Percentiles rank a stretch among this genome's conserved stretches.
Conservation (phyloP, 2,888 invertebrate genomes). For the Acrobasis repandana region DNA sequence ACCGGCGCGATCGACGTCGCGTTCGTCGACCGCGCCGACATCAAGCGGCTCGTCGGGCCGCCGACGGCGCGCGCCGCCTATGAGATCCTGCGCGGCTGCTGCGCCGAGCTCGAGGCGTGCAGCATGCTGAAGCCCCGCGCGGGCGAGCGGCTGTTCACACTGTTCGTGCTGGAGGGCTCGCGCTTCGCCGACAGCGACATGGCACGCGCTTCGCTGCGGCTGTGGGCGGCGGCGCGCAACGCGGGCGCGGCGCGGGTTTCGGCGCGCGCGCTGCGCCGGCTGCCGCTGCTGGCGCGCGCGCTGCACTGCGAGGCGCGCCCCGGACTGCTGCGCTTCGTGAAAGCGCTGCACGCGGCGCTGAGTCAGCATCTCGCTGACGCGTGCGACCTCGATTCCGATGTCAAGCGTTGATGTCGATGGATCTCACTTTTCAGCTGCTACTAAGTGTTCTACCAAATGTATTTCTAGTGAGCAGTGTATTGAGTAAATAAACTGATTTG, state of each 20-base stretch:
- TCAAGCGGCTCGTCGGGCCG: constrained; percentile 93
- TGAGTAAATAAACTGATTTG: too few relatives aligned
- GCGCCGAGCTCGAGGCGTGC: constrained; percentile 87
- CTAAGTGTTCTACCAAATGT: too few relatives aligned
- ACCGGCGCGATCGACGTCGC: constrained; percentile 96
- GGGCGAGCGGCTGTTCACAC: constrained; percentile 53
- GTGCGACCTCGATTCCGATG: constrained; percentile 39
- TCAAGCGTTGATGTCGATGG: neutral
- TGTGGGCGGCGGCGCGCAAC: constrained; percentile 52
- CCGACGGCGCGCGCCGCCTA: constrained; percentile 91
- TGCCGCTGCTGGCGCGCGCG: constrained; percentile 38
- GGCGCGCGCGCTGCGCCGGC: constrained; percentile 39
- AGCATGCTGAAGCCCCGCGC: constrained; percentile 53
- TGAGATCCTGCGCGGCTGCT: constrained; percentile 91
- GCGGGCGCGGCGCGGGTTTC: constrained; percentile 41
- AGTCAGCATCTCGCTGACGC: constrained; percentile 49
- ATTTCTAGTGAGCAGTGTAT: too few relatives aligned
- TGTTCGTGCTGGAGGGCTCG: constrained; percentile 57
- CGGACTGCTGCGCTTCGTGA: constrained; percentile 41
- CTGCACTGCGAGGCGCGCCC: constrained; percentile 44
- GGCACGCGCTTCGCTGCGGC: constrained; percentile 49
- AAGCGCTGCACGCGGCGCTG: constrained; percentile 38
- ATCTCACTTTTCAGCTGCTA: too few relatives aligned
- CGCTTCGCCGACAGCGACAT: constrained; percentile 53
- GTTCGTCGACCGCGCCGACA: constrained; percentile 97